These are phyloP conservation scores for Catocala sponsa DNA, from an alignment of 2,888 invertebrate species.

Conservation along the genomic window DNA sequence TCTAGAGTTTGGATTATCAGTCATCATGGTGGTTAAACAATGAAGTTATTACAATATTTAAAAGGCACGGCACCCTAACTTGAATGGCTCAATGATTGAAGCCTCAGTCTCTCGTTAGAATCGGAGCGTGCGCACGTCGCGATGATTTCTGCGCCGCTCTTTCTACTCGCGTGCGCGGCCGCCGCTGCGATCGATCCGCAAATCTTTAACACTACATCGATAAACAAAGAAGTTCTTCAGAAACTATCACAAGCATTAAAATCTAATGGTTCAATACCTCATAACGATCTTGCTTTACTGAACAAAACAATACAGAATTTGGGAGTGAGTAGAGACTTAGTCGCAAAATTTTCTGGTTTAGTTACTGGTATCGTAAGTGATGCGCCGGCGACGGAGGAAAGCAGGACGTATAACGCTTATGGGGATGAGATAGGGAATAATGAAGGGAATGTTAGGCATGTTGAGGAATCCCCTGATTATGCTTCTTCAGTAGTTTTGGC, in stretches of 20 bases:
- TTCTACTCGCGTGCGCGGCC: constrained; percentile 72
- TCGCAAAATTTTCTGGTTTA: constrained; percentile 65
- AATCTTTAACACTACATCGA: constrained; percentile 62
- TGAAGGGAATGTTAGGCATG: constrained; percentile 62
- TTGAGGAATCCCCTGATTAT: constrained; percentile 82
- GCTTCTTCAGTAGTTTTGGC: constrained; percentile 83
- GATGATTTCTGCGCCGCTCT: constrained; percentile 60
- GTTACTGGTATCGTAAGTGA: constrained; percentile 50
- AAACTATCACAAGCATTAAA: constrained; percentile 62
- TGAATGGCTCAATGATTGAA: constrained; percentile 44
- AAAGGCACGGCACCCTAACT: constrained; percentile 52
- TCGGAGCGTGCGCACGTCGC: constrained; percentile 78
- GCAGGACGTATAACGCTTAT: constrained; percentile 59
- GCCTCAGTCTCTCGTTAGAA: constrained; percentile 67
- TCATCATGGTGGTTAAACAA: constrained; percentile 48
- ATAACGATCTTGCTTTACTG: constrained; percentile 60
- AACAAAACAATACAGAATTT: constrained; percentile 68
- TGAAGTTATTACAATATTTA: constrained; percentile 65
- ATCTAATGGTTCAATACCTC: constrained; percentile 64
- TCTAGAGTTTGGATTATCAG: constrained; percentile 32
- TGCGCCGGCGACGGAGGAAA: constrained; percentile 37
- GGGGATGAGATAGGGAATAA: constrained; percentile 54
- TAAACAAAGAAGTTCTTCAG: constrained; percentile 64
- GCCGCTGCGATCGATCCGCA: constrained; percentile 56
- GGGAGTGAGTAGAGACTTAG: constrained; percentile 66